A percentile compares a stretch with the other conserved stretches of the same genome.
Evolutionary conservation across 2,113 vertebrate genomes (phyloP).

Genomic region (Podilymbus podiceps): DNA sequence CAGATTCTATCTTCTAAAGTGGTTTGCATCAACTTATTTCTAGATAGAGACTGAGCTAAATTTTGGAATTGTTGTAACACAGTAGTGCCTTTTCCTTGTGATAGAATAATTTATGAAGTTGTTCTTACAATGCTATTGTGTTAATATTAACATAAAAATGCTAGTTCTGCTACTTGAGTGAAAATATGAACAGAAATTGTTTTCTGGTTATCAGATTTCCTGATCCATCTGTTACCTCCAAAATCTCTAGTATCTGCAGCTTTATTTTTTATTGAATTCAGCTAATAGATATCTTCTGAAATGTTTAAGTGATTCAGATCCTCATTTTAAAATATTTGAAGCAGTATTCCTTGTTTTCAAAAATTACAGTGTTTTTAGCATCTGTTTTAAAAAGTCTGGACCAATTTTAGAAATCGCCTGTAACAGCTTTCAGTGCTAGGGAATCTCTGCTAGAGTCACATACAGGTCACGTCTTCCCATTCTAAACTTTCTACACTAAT

Average conservation of each 20-base stretch:
- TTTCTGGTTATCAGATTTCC: neutral
- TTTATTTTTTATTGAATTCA: neutral
- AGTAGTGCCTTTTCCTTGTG: neutral
- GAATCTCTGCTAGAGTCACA: neutral
- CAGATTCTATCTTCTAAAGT: neutral
- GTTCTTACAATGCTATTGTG: neutral
- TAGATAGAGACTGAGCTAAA: neutral
- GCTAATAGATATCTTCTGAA: neutral
- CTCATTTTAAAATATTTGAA: neutral
- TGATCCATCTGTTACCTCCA: neutral
- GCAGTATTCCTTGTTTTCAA: neutral
- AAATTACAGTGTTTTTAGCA: neutral
- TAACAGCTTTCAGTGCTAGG: neutral
- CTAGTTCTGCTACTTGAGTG: neutral
- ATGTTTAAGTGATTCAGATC: neutral
- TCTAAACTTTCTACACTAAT: neutral
- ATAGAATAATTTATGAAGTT: neutral
- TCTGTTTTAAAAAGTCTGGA: neutral
- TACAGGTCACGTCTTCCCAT: neutral
- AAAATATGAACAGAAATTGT: neutral
- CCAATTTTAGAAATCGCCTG: neutral
- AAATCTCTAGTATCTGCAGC: neutral
- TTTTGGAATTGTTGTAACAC: neutral
- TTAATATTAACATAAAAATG: neutral
- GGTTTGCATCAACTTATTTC: neutral